Evolutionary conservation across 2,113 vertebrate genomes (phyloP).

Genomic region (Leuciscus idus): DNA sequence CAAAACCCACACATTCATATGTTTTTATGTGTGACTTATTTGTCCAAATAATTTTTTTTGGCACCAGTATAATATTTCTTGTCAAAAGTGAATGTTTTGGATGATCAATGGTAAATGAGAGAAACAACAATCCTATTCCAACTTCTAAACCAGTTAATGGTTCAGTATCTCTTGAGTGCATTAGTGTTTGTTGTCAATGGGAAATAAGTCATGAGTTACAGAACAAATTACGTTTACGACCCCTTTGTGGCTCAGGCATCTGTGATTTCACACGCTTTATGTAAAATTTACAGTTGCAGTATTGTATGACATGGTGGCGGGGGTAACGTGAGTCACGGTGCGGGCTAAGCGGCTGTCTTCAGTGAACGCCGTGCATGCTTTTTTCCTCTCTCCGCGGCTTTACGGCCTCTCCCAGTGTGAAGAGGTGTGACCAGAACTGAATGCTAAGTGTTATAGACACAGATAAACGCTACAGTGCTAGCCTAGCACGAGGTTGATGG

Average conservation of each 20-base stretch:
- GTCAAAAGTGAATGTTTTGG: not conserved
- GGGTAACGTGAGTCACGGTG: slow-evolving; percentile 72
- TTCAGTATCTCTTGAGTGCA: slow-evolving; percentile 19
- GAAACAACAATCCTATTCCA: not conserved
- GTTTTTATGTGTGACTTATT: not conserved
- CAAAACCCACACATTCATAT: not conserved
- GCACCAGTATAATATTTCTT: not conserved
- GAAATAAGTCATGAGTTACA: slow-evolving; percentile 43
- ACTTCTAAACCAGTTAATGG: not conserved
- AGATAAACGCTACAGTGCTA: slow-evolving; percentile 68
- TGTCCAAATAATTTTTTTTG: not conserved
- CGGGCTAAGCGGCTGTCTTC: slow-evolving; percentile 73
- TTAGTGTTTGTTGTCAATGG: slow-evolving; percentile 27
- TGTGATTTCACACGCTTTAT: slow-evolving; percentile 83
- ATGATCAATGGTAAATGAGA: not conserved
- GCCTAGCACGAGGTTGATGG: slow-evolving; percentile 66
- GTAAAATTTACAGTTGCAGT: slow-evolving; percentile 82
- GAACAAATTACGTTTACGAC: slow-evolving; percentile 81
- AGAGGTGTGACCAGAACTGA: slow-evolving; percentile 77
- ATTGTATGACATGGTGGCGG: slow-evolving; percentile 76
- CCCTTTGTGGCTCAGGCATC: slow-evolving; percentile 77
- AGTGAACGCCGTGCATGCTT: slow-evolving; percentile 67
- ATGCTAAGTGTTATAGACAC: slow-evolving; percentile 71
- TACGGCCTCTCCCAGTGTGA: slow-evolving; percentile 67
- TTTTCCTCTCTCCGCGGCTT: slow-evolving; percentile 63